A percentile compares a stretch with the other conserved stretches of the same genome.
Evolutionary conservation across 2,113 vertebrate species (phyloP).

Genomic region (Cryptoleucopteryx plumbea): DNA sequence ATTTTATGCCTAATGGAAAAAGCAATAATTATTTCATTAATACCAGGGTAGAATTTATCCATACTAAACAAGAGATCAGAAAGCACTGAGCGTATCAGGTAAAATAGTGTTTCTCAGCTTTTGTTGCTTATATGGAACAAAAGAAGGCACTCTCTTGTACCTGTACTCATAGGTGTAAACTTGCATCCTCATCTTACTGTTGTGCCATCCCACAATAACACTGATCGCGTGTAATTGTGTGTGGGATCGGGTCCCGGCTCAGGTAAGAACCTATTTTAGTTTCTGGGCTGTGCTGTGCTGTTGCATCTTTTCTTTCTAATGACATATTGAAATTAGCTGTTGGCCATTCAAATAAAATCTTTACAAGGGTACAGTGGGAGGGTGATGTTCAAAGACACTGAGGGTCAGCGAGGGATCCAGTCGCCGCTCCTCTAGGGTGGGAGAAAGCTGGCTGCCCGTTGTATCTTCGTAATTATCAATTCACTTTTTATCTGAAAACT

Average conservation of each 20-base stretch:
- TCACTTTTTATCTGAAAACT: not conserved
- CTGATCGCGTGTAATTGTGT: rapidly evolving
- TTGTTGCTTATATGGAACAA: not conserved
- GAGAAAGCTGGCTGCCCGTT: not conserved
- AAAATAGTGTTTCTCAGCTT: not conserved
- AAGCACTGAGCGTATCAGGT: not conserved
- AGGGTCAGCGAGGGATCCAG: not conserved
- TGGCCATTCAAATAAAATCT: not conserved
- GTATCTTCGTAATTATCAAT: rapidly evolving
- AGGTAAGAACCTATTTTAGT: not conserved
- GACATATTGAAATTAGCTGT: not conserved
- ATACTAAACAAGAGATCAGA: not conserved
- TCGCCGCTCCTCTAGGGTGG: not conserved
- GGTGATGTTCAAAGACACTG: not conserved
- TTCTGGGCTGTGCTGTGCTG: not conserved
- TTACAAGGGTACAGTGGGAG: not conserved
- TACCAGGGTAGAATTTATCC: not conserved
- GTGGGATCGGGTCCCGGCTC: not conserved
- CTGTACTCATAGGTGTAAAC: not conserved
- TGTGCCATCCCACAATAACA: not conserved
- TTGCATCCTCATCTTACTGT: not conserved
- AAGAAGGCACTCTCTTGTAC: not conserved
- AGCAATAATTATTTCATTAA: slow-evolving; percentile 37
- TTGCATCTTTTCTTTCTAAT: not conserved
- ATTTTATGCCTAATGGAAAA: not conserved